Base-by-base conservation (phyloP, 2,888 invertebrate genomes). In the Marasmarcha lunaedactyla region DNA sequence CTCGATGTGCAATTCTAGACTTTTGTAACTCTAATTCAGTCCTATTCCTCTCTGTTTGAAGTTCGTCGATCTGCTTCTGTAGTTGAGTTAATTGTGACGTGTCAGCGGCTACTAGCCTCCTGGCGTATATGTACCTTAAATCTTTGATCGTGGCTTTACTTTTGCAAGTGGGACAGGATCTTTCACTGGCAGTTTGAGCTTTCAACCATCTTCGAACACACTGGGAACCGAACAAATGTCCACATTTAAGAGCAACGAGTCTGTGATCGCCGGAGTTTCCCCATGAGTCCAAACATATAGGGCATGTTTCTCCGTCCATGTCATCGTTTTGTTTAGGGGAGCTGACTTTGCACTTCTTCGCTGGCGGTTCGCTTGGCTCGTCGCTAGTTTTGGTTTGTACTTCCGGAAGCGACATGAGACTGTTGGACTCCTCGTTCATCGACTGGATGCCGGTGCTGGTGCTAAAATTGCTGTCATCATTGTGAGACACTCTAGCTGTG, bases 231-330 rank as follows among this genome's bases (percentile, higher is more conserved):
- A 96, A 98, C 5, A 97, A 71, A 72, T 98, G 98, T 0, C 98
- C 98, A 68, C 98, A 98, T 57, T 90, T 90, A 6, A 98, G 72
- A 0, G 94, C 90, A n/a, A 91, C 91, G 1, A 97, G 73, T 39
- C 96, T 85, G 65, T 98, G 98, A 0, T 87, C 88, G 0, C 97
- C 97, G 0, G 90, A 88, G 61, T 90, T 94, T 2, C 91, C 92
- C 94, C 95, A 97, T 1, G 86, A 72, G 40, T 97, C 97, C 46
- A 95, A 84, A 60, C 97, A 97, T 47, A 97, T 96, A 0, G 95
- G 89, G 54, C 97, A 97, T 0, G 86, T 85, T 55, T 88, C 86
- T 0, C 90, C 91, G 37, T 91, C 90, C 35, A 87, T 87, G 1
- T 88, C 88, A 1, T 64, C 66, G 0, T 45, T 9, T 37, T 48